Base-by-base conservation (phyloP, 2,888 invertebrate genomes). In the Acanthosoma haemorrhoidale region DNA sequence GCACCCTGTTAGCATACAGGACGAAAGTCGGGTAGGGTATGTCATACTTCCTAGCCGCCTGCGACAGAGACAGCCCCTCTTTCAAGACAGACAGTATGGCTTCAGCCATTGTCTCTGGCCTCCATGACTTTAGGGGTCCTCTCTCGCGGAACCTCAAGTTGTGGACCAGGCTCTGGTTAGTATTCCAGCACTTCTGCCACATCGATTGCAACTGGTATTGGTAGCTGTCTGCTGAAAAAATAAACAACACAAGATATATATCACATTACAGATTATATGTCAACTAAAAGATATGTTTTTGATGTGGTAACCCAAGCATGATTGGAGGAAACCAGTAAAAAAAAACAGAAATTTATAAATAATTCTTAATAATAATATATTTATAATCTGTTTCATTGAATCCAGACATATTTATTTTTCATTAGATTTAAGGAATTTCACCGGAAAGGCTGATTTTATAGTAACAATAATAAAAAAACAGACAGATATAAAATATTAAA, bases 101-200 rank as follows among this genome's bases (percentile, higher is more conserved):
- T 79, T 94, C 94, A 38, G 94, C 94, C 94, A 94, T 94, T 71
- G 94, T 94, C 80, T 94, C 94, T 3, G 94, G 94, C 66, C 94
- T 84, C 94, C 94, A 94, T 69, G 94, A 94, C 80, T 94, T 94
- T 72, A 94, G 84, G 0, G 94, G 94, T 2, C 94, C 94, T 70
- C 94, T 87, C 82, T 94, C 94, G 60, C 94, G 88, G 84, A 94
- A 94, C 76, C 94, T 87, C 78, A 94, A 83, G 80, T 94, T 92
- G 82, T 94, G 94, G 76, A 94, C 92, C 78, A 94, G 84, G 78
- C 90, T 91, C 81, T 94, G 94, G 81, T 92, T 93, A 76, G 92
- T 93, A 81, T 91, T 94, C 94, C 94, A 94, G 81, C 94, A 94
- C 81, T 94, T 94, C 82, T 94, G 94, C 94, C 94, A 94, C 89